phyloP scores from a whole-genome alignment of 2,888 invertebrate species.

The Eristalinus aeneus region DNA sequence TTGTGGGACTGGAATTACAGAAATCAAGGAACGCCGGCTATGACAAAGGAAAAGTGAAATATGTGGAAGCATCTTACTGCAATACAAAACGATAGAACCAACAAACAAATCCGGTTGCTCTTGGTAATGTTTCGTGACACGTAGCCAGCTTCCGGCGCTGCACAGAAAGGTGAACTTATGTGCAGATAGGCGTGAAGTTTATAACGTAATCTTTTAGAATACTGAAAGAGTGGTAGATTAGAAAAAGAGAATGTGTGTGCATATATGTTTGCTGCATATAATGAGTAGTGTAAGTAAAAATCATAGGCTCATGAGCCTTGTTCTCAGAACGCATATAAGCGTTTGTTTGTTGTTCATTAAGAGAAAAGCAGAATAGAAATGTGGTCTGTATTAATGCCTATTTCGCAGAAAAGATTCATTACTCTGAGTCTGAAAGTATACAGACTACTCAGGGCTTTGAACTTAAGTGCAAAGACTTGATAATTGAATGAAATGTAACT shows the following conservation, averaged over 20 bases:
- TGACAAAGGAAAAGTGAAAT: conserved; percentile 31
- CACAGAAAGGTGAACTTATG: neutral
- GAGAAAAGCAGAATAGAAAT: neutral
- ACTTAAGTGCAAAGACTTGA: neutral
- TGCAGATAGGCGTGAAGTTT: conserved; percentile 13
- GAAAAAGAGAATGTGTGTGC: neutral
- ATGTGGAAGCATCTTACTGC: conserved; percentile 9
- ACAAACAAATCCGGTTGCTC: conserved; percentile 23
- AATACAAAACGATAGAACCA: neutral
- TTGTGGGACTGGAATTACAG: neutral
- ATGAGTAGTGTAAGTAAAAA: neutral
- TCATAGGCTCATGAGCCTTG: neutral
- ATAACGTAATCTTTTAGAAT: conserved; percentile 24
- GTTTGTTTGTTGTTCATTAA: neutral
- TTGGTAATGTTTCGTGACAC: conserved; percentile 26
- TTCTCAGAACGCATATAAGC: neutral
- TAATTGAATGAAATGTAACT: neutral
- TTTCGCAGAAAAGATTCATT: neutral
- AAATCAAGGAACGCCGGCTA: conserved; percentile 16
- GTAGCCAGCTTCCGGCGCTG: conserved; percentile 17
- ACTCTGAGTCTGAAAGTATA: neutral
- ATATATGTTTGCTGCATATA: neutral
- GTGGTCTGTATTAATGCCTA: neutral
- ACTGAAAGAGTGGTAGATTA: conserved; percentile 20
- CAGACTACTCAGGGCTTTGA: neutral